Base-by-base conservation (phyloP, 2,888 invertebrate genomes). In the Neria commutata region DNA sequence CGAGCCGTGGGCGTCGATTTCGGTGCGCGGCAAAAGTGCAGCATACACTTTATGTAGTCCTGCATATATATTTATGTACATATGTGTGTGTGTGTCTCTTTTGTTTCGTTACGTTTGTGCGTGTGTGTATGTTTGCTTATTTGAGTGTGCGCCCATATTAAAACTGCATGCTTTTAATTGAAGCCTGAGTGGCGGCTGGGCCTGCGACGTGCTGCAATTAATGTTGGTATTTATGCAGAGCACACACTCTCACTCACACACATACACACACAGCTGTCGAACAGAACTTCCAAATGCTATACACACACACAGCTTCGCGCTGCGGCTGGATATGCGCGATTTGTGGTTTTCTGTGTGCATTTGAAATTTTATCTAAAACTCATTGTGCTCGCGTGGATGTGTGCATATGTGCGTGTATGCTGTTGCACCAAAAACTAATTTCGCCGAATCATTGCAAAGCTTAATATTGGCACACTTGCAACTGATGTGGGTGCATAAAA, bases 101-200 rank as follows among this genome's bases (percentile, higher is more conserved):
- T 33, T 49, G 16, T 11, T 19, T 46, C 59, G 34, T 54, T 51
- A 19, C 5, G 24, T 42, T 23, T 47, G 24, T 53, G 47, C 14
- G 29, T 3, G 25, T 58, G 61, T 65, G 58, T 54, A 64, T 74
- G 64, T 71, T 74, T 74, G 63, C 64, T 71, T 72, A 66, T 70
- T 70, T 66, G 64, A 67, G 64, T 71, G 72, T 74, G 72, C 71
- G 68, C 69, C 45, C 67, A 61, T 52, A 73, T 75, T 71, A 76
- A 75, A 74, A 72, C 67, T 75, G 67, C 67, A 75, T 75, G 76
- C 69, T 71, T 71, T 74, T 76, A 75, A 76, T 76, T 76, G 77
- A 67, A 72, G 72, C 68, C 68, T 68, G 65, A 62, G 42, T 42
- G 42, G 42, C 42, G 42, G 17, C 4, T 42, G 6, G n/a, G n/a